Conservation (phyloP, 1,140 invertebrate genomes). For the Saccostrea echinata region DNA sequence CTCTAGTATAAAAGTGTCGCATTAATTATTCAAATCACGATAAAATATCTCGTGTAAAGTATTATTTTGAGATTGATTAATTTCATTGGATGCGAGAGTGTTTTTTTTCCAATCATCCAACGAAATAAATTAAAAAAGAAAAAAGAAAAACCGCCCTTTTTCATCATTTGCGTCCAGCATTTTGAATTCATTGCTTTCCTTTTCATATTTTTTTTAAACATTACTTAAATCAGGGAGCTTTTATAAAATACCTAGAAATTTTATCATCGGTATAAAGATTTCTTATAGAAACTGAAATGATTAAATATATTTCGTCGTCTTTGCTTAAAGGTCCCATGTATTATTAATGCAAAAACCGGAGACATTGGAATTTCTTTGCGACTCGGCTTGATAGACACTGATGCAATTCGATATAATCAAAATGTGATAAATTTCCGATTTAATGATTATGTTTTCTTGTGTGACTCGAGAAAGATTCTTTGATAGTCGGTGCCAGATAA, state of each 20-base stretch:
- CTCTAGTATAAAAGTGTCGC: not conserved
- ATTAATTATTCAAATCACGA: not conserved
- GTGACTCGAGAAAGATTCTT: slow-evolving; percentile 9
- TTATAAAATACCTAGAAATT: no score
- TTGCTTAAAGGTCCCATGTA: not conserved
- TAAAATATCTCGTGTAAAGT: not conserved
- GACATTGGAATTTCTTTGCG: not conserved
- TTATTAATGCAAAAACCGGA: not conserved
- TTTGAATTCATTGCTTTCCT: no score
- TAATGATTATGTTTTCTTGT: slow-evolving; percentile 34
- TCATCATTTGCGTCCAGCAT: no score
- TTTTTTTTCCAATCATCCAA: not conserved
- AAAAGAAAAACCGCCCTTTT: no score
- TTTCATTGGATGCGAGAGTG: not conserved
- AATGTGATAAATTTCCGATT: slow-evolving; percentile 21
- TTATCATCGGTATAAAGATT: no score
- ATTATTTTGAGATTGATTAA: slow-evolving; percentile 20
- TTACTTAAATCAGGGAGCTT: no score
- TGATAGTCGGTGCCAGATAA: slow-evolving; percentile 19
- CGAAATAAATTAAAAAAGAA: no score
- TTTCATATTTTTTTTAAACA: no score
- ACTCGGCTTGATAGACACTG: slow-evolving; percentile 23
- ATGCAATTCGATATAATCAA: slow-evolving; percentile 32
- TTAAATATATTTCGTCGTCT: not conserved
- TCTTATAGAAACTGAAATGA: not conserved